A percentile compares a stretch with the other conserved stretches of the same genome.
These are phyloP conservation scores for Thymelicus lineola DNA, from an alignment of 2,888 invertebrate genomes.

Conservation along the genomic window DNA sequence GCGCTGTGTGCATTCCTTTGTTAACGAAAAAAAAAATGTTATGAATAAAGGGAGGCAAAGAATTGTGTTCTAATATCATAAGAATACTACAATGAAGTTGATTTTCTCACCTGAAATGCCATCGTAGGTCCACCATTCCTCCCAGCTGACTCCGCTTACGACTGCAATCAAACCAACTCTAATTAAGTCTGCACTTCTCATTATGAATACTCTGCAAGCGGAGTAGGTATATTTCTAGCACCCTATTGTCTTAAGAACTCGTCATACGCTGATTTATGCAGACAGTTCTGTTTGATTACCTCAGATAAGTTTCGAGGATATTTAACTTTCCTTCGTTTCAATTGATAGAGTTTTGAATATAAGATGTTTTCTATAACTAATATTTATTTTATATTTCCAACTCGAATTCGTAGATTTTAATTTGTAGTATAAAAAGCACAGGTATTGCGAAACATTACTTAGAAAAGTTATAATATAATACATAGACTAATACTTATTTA, in stretches of 20 bases:
- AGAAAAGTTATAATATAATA: too few species aligned
- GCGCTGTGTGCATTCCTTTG: background rate
- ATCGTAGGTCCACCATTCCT: constrained; percentile 98
- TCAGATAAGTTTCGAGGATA: background rate
- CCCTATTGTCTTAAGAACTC: constrained; percentile 34
- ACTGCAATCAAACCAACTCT: constrained; percentile 87
- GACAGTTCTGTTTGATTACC: background rate
- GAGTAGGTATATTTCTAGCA: constrained; percentile 39
- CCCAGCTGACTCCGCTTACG: constrained; percentile 93
- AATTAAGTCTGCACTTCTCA: constrained; percentile 73
- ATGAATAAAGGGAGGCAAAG: constrained; percentile 1
- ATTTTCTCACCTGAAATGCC: constrained; percentile 94
- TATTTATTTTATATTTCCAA: too few species aligned
- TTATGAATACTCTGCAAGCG: constrained; percentile 52
- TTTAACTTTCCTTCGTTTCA: too few species aligned
- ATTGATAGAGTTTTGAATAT: too few species aligned
- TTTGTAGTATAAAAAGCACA: too few species aligned
- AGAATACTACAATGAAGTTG: constrained; percentile 35
- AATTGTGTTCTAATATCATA: constrained; percentile 14
- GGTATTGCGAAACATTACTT: too few species aligned
- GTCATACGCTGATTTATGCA: background rate
- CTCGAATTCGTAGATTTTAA: too few species aligned
- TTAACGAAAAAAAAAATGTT: background rate
- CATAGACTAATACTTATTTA: too few species aligned
- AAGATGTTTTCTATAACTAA: too few species aligned